phyloP scores from a whole-genome alignment of 1,140 invertebrate genomes.

The Melitaea cinxia region DNA sequence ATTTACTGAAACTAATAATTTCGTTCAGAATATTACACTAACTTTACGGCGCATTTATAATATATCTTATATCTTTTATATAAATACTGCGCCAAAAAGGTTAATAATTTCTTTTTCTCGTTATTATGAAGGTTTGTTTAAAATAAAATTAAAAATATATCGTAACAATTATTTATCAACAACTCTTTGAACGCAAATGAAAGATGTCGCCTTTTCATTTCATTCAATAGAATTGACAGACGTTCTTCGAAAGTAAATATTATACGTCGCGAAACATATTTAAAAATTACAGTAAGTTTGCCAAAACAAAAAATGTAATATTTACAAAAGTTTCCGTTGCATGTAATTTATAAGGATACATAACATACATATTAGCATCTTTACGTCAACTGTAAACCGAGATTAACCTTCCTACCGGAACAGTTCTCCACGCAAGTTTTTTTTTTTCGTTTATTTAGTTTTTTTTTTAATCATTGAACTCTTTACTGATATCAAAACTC shows the following conservation, averaged over 20 bases:
- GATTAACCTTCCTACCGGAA: slow-evolving; percentile 10
- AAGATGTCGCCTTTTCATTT: too few species aligned
- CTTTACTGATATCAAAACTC: background rate
- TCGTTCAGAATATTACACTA: background rate
- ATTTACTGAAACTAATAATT: slow-evolving; percentile 18
- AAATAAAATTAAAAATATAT: too few species aligned
- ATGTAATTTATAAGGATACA: slow-evolving; percentile 3
- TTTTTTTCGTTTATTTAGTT: background rate
- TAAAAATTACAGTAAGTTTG: background rate
- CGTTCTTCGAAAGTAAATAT: too few species aligned
- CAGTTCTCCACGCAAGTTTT: background rate
- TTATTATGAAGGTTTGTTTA: too few species aligned
- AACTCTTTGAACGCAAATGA: too few species aligned
- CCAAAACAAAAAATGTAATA: slow-evolving; percentile 1
- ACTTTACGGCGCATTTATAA: background rate
- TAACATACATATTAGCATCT: slow-evolving; percentile 15
- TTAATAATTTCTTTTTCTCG: too few species aligned
- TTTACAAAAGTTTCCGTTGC: background rate
- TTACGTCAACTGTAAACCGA: slow-evolving; percentile 23
- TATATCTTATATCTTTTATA: background rate
- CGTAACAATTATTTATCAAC: too few species aligned
- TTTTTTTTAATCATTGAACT: background rate
- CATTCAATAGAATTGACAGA: too few species aligned
- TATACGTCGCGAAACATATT: background rate
- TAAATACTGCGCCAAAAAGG: too few species aligned